Conservation (phyloP, 2,888 invertebrate genomes). For the Aphidoletes aphidimyza region DNA sequence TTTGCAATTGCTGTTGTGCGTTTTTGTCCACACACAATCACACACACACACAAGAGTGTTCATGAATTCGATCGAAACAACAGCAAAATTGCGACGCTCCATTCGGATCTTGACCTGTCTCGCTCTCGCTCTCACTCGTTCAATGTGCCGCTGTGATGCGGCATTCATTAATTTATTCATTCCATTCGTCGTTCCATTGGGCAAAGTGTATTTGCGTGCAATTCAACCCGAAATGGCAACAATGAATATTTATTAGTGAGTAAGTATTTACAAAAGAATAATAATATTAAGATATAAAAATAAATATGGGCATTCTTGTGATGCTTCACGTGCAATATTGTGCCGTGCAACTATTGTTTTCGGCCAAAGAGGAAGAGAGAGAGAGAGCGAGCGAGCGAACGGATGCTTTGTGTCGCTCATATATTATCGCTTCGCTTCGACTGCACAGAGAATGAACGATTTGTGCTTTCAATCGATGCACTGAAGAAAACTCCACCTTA, state of each 20-base stretch:
- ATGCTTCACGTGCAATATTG: slow-evolving; percentile 40
- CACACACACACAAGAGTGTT: too few relatives aligned
- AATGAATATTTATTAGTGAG: slow-evolving; percentile 37
- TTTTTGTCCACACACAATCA: too few relatives aligned
- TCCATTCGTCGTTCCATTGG: neutral
- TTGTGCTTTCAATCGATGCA: slow-evolving; percentile 1
- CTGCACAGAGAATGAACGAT: too few relatives aligned
- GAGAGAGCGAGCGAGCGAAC: too few relatives aligned
- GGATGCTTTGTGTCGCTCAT: too few relatives aligned
- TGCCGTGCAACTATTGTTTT: slow-evolving; percentile 23
- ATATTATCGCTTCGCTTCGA: neutral
- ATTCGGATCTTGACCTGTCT: neutral
- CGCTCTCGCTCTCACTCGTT: neutral
- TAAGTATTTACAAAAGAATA: slow-evolving; percentile 43
- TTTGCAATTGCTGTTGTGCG: too few relatives aligned
- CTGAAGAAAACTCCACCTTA: slow-evolving; percentile 22
- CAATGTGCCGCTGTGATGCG: neutral
- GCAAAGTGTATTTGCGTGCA: neutral
- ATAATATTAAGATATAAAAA: slow-evolving; percentile 25
- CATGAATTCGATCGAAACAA: too few relatives aligned
- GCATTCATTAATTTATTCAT: slow-evolving; percentile 39
- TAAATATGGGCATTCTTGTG: slow-evolving; percentile 49
- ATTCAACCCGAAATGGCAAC: slow-evolving; percentile 19
- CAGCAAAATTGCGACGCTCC: neutral
- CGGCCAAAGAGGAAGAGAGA: neutral